These are phyloP conservation scores for Tholera decimalis DNA, from an alignment of 2,888 invertebrate genomes.

Conservation along the genomic window DNA sequence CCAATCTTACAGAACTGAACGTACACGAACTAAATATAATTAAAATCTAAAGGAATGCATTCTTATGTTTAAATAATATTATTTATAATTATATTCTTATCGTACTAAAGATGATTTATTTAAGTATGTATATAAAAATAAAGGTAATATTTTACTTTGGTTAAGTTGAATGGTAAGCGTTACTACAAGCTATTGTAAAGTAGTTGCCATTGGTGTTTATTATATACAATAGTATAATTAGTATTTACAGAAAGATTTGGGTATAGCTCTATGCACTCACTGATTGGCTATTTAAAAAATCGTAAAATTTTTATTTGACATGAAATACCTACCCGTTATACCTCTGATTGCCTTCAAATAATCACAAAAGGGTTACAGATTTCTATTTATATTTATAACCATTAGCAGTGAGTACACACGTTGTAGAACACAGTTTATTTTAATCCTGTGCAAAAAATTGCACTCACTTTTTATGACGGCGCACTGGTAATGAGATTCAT, in stretches of 20 bases:
- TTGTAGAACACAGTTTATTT: constrained; percentile 10
- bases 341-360: constrained; percentile 12
- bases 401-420: constrained; percentile 26
- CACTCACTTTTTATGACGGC: constrained; percentile 6
- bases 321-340: background rate
- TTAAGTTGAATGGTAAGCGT: constrained; percentile 67
- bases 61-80: constrained; percentile 57
- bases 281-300: background rate
- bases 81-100: constrained; percentile 37
- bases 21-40: constrained; percentile 48
- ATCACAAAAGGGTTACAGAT: constrained; percentile 19
- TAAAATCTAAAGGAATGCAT: constrained; percentile 66
- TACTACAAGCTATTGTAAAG: constrained; percentile 41
- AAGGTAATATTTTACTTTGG: constrained; percentile 70
- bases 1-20: constrained; percentile 47
- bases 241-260: constrained; percentile 53
- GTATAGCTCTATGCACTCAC: constrained; percentile 9
- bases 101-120: constrained; percentile 44
- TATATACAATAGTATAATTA: constrained; percentile 50
- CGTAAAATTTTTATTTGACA: background rate
- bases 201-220: constrained; percentile 44
- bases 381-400: constrained; percentile 2
- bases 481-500: constrained; percentile 57
- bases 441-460: constrained; percentile 5
- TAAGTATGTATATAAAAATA: constrained; percentile 60